Conservation (phyloP, 2,888 invertebrate genomes). For the Dromius quadrimaculatus region DNA sequence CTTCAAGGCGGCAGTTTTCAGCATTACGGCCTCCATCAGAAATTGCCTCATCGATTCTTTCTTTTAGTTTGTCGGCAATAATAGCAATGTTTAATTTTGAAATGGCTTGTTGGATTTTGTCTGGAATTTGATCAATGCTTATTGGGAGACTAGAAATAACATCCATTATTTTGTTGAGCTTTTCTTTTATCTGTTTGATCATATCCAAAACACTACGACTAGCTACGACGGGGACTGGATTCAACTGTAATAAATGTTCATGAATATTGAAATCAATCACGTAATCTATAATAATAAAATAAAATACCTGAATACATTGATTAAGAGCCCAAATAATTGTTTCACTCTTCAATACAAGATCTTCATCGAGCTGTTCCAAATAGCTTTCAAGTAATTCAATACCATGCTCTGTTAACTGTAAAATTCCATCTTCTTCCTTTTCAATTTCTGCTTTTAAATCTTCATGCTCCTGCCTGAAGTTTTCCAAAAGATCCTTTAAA, state of each 20-base stretch:
- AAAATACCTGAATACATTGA: conserved; percentile 17
- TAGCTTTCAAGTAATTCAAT: neutral
- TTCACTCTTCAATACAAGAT: neutral
- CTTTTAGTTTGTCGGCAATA: conserved; percentile 4
- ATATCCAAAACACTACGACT: neutral
- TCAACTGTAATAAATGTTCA: no score
- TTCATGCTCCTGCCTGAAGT: neutral
- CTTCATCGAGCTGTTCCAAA: conserved; percentile 5
- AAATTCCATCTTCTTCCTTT: neutral
- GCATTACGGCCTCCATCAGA: conserved; percentile 4
- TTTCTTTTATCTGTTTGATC: conserved; percentile 9
- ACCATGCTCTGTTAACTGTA: neutral
- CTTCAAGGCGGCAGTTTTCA: conserved; percentile 18
- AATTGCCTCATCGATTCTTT: conserved; percentile 17
- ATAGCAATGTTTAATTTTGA: conserved; percentile 1
- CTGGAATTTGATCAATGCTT: conserved; percentile 15
- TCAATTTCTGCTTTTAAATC: conserved; percentile 6
- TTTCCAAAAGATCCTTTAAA: conserved; percentile 1
- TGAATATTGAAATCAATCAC: no score
- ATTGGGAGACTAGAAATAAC: neutral
- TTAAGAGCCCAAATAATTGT: neutral
- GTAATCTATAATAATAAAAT: no score
- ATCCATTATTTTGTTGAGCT: conserved; percentile 3
- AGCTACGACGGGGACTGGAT: no score
- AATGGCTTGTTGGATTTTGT: conserved; percentile 12